Evolutionary conservation across 2,888 invertebrate species (phyloP), one percentile per base, ranked within the genome.

Genomic region (Macropis europaea): DNA sequence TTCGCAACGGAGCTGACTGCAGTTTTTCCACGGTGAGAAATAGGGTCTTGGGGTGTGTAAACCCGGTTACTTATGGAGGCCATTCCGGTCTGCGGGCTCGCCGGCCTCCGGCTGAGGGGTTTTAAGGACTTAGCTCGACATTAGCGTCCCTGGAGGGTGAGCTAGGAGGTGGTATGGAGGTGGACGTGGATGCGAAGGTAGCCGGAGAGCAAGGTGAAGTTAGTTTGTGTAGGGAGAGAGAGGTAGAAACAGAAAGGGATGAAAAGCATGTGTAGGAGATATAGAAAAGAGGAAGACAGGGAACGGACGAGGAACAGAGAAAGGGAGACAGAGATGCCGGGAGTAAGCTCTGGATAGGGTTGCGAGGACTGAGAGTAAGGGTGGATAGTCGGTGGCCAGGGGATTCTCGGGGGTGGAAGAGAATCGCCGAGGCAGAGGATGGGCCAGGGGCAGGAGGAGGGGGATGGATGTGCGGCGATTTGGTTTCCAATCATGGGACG

Each of bases 401-500:
- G 76, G 67, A 71, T 76, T 38, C 70, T 64, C 68, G 61, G 64
- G 76, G 77, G 69, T 57, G 40, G 73, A 76, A 61, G 74, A 66
- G 70, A 63, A 69, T 70, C 50, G 53, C 28, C 38, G 75, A 64
- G 68, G 48, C 59, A 36, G 73, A 71, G 79, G 77, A 69, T 72
- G 76, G 78, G 67, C 67, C 30, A 71, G 73, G 40, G 67, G 78
- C 63, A 78, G 79, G 78, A 70, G 77, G 69, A 76, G 80, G 81
- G 85, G 87, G 87, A 86, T 88, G 89, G 88, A 89, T 89, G 89
- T 89, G 89, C 89, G 89, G 89, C 89, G 89, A 90, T 90, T 89
- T 90, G 89, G 89, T 90, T 89, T 90, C 89, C 89, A 90, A 90
- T 89, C 89, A 90, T 89, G 89, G 88, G 88, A 89, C 89, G 89